Evolutionary conservation across 2,888 invertebrate genomes (phyloP).

Genomic region (Mythimna albipuncta): DNA sequence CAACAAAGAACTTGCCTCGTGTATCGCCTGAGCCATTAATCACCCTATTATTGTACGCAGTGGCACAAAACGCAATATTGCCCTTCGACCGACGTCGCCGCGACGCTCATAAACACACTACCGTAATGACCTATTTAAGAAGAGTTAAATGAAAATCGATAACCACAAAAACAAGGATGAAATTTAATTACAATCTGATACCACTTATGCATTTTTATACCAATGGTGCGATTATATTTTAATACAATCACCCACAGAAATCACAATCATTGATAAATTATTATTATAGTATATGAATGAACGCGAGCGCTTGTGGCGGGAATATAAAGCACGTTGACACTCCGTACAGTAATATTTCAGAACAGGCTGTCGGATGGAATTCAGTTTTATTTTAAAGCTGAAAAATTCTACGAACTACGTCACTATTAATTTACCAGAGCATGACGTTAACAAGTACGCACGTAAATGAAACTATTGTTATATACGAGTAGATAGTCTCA

Average conservation of each 20-base stretch:
- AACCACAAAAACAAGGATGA: conserved; percentile 70
- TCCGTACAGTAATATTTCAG: conserved; percentile 43
- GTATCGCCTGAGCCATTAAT: conserved; percentile 87
- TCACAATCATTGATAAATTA: conserved; percentile 15
- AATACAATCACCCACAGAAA: conserved; percentile 23
- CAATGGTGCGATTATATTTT: conserved; percentile 17
- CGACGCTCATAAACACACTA: conserved; percentile 84
- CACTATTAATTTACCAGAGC: conserved; percentile 24
- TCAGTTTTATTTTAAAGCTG: conserved; percentile 25
- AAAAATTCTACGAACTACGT: conserved; percentile 8
- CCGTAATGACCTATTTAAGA: conserved; percentile 86
- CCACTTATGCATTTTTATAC: conserved; percentile 31
- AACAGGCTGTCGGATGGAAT: conserved; percentile 30
- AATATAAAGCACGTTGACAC: conserved; percentile 17
- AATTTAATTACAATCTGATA: conserved; percentile 59
- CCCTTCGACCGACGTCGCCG: conserved; percentile 79
- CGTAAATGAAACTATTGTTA: neutral
- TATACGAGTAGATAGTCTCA: neutral
- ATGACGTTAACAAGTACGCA: conserved; percentile 2
- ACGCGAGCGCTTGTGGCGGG: conserved; percentile 3
- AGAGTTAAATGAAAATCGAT: conserved; percentile 88
- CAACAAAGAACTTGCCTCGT: conserved; percentile 86
- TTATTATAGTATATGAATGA: conserved; percentile 11
- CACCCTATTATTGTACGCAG: conserved; percentile 86
- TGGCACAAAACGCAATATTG: conserved; percentile 87